phyloP scores from a whole-genome alignment of 30 jellyfish, hydroid and myxozoan species.

The Clytia hemisphaerica region DNA sequence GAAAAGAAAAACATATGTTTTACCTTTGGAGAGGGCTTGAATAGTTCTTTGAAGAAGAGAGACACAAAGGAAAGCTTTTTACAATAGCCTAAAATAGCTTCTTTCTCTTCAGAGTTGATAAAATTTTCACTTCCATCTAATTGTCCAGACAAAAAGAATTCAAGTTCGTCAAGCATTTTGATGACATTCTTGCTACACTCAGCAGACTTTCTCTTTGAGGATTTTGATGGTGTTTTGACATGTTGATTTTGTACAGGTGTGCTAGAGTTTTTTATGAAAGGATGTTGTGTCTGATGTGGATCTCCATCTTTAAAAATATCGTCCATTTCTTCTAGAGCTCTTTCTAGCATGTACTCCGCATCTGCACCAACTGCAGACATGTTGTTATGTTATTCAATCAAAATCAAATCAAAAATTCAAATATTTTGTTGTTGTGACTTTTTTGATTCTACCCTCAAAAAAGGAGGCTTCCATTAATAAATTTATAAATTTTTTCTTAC shows the following conservation, averaged over 20 bases:
- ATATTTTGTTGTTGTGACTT: too few species aligned
- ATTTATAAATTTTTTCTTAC: too few species aligned
- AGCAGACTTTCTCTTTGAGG: neutral
- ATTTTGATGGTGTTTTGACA: neutral
- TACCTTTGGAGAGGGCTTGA: too few species aligned
- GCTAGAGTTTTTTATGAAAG: too few species aligned
- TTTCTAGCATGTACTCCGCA: conserved; percentile 96
- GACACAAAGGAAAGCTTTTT: neutral
- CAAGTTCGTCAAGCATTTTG: conserved; percentile 50
- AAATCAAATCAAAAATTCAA: too few species aligned
- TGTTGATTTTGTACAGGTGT: conserved; percentile 7
- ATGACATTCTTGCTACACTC: conserved; percentile 25
- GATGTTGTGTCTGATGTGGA: neutral
- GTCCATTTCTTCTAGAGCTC: conserved; percentile 97
- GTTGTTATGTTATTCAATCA: too few species aligned
- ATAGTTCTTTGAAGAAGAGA: neutral
- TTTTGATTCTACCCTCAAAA: too few species aligned
- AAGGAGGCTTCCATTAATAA: too few species aligned
- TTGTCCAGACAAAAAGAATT: conserved; percentile 34
- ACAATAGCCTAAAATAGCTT: neutral
- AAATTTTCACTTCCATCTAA: neutral
- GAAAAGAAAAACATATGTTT: too few species aligned
- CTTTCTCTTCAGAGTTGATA: neutral
- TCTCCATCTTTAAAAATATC: conserved; percentile 74
- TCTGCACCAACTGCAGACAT: conserved; percentile 98